These are phyloP conservation scores for Ormyrus rosae DNA, from an alignment of 2,888 invertebrate species.

Conservation along the genomic window DNA sequence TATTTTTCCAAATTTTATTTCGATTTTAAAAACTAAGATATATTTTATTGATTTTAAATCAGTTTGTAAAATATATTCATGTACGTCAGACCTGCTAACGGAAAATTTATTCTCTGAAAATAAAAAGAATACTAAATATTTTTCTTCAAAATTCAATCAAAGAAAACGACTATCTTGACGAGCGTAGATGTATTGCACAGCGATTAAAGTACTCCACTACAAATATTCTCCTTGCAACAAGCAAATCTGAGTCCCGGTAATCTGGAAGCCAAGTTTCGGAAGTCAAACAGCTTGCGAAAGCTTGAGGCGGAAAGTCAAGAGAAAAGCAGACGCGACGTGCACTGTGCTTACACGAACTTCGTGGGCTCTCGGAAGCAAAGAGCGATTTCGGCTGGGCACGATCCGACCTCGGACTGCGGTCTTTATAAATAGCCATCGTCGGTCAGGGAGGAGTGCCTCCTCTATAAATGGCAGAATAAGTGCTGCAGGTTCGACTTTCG, in stretches of 20 bases:
- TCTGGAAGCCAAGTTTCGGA: background rate
- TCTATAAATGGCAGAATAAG: constrained; percentile 33
- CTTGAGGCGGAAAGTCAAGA: background rate
- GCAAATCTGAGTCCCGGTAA: background rate
- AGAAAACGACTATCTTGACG: too few species aligned
- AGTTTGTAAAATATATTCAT: too few species aligned
- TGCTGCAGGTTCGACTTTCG: background rate
- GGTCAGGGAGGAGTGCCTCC: background rate
- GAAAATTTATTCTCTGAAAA: too few species aligned
- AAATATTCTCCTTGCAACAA: background rate
- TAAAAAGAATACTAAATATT: too few species aligned
- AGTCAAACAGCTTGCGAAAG: constrained; percentile 9
- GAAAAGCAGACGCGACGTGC: background rate
- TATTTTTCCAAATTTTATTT: too few species aligned
- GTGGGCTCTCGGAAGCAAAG: background rate
- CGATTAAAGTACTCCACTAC: background rate
- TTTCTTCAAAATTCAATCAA: too few species aligned
- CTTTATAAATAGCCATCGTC: constrained; percentile 28
- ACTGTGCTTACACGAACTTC: background rate
- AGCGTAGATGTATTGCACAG: too few species aligned
- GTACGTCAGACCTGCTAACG: too few species aligned
- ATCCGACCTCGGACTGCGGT: background rate
- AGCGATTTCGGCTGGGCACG: background rate
- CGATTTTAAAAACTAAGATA: too few species aligned
- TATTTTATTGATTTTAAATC: too few species aligned